A percentile compares a stretch with the other conserved stretches of the same genome.
These are phyloP conservation scores for Tenrec ecaudatus DNA, from an alignment of 2,113 vertebrate species.

Conservation along the genomic window DNA sequence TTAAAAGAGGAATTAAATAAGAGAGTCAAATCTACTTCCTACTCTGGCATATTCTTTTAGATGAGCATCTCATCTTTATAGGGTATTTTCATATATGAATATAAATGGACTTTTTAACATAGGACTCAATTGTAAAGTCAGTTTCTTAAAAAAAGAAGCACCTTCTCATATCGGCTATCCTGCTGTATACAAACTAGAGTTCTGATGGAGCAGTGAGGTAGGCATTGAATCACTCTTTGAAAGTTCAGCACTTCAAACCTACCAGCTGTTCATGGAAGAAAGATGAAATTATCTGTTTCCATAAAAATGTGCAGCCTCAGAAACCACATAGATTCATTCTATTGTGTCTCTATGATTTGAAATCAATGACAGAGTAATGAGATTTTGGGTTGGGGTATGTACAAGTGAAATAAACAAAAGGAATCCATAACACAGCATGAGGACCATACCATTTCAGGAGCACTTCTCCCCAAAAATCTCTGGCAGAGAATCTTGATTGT, in stretches of 20 bases:
- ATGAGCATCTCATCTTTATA: not conserved
- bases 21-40: not conserved
- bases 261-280: no score
- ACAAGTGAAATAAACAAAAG: conserved; percentile 2
- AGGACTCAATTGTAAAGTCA: not conserved
- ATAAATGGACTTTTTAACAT: conserved; percentile 7
- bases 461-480: conserved; percentile 67
- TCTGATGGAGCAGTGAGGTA: no score
- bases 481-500: conserved; percentile 83
- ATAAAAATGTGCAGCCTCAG: no score
- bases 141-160: not conserved
- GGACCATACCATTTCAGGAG: conserved; percentile 80
- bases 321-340: no score
- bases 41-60: conserved; percentile 10
- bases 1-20: conserved; percentile 46
- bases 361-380: no score
- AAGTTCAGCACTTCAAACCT: no score
- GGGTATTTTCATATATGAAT: not conserved
- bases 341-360: no score
- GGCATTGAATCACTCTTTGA: no score
- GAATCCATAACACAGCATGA: not conserved
- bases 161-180: conserved; percentile 3
- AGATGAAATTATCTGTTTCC: no score
- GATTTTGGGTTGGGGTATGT: not conserved
- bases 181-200: no score